phyloP scores from a whole-genome alignment of 2,888 invertebrate species.

The Tetrapedia diversipes region DNA sequence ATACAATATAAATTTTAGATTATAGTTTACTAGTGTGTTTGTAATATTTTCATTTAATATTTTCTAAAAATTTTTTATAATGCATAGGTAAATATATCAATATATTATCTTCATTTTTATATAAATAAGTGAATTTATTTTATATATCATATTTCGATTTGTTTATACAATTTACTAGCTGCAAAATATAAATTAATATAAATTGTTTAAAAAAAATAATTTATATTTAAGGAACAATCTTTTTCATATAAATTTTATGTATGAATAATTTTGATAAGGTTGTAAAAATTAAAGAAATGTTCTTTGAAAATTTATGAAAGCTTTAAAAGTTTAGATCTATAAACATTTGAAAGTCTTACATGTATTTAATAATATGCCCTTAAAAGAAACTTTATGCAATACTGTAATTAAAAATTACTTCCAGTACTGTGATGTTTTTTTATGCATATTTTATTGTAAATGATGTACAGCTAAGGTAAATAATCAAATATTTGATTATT shows the following conservation, averaged over 20 bases:
- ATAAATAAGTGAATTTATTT: slow-evolving; percentile 74
- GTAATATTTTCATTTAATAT: slow-evolving; percentile 34
- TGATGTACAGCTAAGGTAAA: slow-evolving; percentile 2
- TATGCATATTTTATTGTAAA: slow-evolving; percentile 3
- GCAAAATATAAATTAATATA: slow-evolving; percentile 68
- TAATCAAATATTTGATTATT: slow-evolving; percentile 1
- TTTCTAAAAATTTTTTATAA: slow-evolving; percentile 37
- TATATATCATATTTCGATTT: slow-evolving; percentile 72
- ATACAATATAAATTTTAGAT: slow-evolving; percentile 56
- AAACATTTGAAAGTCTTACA: slow-evolving; percentile 55
- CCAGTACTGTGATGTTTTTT: not conserved
- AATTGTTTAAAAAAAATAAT: slow-evolving; percentile 43
- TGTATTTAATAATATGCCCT: slow-evolving; percentile 56
- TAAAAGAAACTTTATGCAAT: slow-evolving; percentile 46
- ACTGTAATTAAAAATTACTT: slow-evolving; percentile 12
- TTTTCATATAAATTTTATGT: slow-evolving; percentile 38
- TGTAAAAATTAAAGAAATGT: slow-evolving; percentile 48
- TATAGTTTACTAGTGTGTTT: slow-evolving; percentile 47
- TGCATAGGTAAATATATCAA: slow-evolving; percentile 54
- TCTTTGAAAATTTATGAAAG: slow-evolving; percentile 56
- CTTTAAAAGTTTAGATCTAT: slow-evolving; percentile 55
- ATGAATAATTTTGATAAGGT: slow-evolving; percentile 36
- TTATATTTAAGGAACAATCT: slow-evolving; percentile 28
- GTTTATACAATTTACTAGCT: slow-evolving; percentile 79
- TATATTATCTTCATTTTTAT: slow-evolving; percentile 63